Evolutionary conservation across 2,888 invertebrate species (phyloP).

Genomic region (Andrena fulva): DNA sequence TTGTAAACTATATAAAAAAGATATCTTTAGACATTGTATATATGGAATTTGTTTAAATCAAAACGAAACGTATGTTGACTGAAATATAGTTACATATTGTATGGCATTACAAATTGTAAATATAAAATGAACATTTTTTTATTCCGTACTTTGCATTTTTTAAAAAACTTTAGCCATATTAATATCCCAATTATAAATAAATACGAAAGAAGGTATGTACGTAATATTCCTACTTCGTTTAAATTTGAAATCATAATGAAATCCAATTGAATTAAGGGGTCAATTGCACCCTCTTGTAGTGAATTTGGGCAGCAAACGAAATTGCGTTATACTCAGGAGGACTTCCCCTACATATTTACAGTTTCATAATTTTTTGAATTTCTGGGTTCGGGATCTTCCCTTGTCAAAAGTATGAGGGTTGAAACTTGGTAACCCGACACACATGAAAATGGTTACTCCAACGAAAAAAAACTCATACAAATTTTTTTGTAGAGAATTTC

Average conservation of each 20-base stretch:
- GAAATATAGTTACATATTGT: constrained; percentile 56
- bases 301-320: no score
- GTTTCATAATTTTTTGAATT: no score
- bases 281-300: no score
- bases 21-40: constrained; percentile 35
- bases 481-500: no score
- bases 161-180: constrained; percentile 32
- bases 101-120: constrained; percentile 61
- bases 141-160: constrained; percentile 46
- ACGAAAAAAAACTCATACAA: no score
- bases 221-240: no score
- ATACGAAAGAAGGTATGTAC: neutral
- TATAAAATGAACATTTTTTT: constrained; percentile 61
- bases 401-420: no score
- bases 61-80: constrained; percentile 63
- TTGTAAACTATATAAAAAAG: constrained; percentile 20
- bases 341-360: no score
- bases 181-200: constrained; percentile 38
- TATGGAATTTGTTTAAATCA: constrained; percentile 52
- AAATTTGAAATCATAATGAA: neutral
- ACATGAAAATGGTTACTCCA: no score
- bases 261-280: neutral
- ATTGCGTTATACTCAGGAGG: no score
- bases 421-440: no score
- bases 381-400: no score